These are phyloP conservation scores for Anolis carolinensis DNA, from an alignment of 2,113 vertebrate species.

Conservation along the genomic window DNA sequence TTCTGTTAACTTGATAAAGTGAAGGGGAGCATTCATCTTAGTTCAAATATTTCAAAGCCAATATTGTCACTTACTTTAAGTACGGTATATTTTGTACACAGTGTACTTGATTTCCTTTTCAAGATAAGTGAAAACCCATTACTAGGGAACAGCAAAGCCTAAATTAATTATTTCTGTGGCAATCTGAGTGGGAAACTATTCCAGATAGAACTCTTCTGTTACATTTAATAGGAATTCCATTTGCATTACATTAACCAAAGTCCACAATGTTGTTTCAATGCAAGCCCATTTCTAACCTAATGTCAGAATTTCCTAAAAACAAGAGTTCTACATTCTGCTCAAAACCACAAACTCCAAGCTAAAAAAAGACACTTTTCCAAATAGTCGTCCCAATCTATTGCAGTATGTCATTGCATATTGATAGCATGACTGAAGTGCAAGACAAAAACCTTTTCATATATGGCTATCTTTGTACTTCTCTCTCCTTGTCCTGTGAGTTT, in stretches of 20 bases:
- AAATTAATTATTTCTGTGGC: constrained; percentile 35
- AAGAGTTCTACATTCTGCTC: background rate
- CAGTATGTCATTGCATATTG: constrained; percentile 24
- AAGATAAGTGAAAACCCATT: constrained; percentile 29
- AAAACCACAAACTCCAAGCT: constrained; percentile 2
- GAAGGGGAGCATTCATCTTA: background rate
- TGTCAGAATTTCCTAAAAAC: constrained; percentile 30
- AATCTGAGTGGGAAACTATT: constrained; percentile 4
- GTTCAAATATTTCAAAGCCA: constrained; percentile 4
- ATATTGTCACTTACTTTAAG: background rate
- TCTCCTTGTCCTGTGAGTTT: constrained; percentile 40
- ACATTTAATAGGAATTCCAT: constrained; percentile 48
- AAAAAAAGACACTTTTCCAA: constrained; percentile 2
- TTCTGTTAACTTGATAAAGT: background rate
- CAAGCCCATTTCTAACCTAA: constrained; percentile 49
- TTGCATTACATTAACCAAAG: constrained; percentile 29
- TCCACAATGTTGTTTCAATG: constrained; percentile 26
- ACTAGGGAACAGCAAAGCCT: constrained; percentile 47
- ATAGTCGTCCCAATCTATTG: background rate
- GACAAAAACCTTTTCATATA: background rate
- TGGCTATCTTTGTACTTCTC: constrained; percentile 5
- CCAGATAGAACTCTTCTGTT: constrained; percentile 54
- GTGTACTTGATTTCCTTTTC: constrained; percentile 1
- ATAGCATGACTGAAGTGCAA: background rate
- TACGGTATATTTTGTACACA: background rate